A percentile compares a stretch with the other conserved stretches of the same genome.
These are phyloP conservation scores for Periophthalmus modestus DNA, from an alignment of 2,113 vertebrate species.

Conservation along the genomic window DNA sequence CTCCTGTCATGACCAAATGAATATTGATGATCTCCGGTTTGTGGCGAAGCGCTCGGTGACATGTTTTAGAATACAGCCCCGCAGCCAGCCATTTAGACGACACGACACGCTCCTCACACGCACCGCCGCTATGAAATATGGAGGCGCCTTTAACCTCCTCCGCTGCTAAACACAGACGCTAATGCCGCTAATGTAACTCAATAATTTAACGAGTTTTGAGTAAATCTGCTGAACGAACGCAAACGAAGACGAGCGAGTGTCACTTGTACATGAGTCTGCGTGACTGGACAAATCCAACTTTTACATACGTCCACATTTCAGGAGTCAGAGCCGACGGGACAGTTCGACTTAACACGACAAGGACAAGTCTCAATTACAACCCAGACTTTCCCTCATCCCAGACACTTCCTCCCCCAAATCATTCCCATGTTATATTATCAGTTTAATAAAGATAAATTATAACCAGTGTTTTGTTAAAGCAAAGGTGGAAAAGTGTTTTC, in stretches of 20 bases:
- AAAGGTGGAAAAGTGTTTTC: no score
- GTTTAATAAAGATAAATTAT: no score
- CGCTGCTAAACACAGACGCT: constrained; percentile 16
- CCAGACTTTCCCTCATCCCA: no score
- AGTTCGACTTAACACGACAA: no score
- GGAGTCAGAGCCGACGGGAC: no score
- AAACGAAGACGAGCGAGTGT: not conserved
- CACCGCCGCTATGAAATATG: constrained; percentile 31
- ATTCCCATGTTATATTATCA: no score
- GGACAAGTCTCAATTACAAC: no score
- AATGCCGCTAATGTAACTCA: constrained; percentile 17
- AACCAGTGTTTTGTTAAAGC: no score
- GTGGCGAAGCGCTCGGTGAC: constrained; percentile 52
- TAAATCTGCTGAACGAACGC: constrained; percentile 14
- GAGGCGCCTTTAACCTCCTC: constrained; percentile 38
- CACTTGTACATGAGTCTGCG: not conserved
- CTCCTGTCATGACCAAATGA: constrained; percentile 64
- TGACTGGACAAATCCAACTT: not conserved
- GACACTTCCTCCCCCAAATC: no score
- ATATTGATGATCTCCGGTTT: constrained; percentile 67
- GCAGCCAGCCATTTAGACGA: constrained; percentile 51
- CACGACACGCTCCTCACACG: constrained; percentile 17
- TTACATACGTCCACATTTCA: not conserved
- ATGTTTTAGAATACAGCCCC: constrained; percentile 51
- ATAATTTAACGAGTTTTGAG: constrained; percentile 14